These are phyloP conservation scores for Pipistrellus kuhlii DNA, from an alignment of 2,797 vertebrate species.

Conservation along the genomic window DNA sequence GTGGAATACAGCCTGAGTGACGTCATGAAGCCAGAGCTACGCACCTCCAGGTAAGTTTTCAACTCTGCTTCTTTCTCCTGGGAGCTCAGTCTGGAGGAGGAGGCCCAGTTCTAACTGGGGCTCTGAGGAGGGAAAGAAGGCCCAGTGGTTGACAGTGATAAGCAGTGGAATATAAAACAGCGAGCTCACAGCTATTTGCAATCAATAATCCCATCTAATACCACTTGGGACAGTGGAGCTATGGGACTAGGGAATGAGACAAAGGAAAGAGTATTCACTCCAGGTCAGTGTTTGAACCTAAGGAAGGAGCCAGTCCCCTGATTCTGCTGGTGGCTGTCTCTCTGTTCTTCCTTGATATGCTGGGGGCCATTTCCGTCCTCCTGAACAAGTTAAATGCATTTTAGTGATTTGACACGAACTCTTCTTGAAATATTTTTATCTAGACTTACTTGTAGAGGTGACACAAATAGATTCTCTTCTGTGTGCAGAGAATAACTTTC, in stretches of 20 bases:
- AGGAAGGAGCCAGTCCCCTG: neutral
- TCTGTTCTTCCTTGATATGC: neutral
- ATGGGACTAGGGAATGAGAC: neutral
- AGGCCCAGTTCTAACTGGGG: neutral
- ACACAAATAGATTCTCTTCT: slow-evolving; percentile 2
- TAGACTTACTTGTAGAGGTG: neutral
- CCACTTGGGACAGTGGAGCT: neutral
- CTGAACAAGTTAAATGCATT: neutral
- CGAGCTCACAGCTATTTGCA: neutral
- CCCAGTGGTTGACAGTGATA: neutral
- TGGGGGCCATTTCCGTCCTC: neutral
- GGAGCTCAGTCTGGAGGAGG: neutral
- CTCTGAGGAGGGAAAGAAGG: neutral
- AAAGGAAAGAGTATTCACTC: neutral
- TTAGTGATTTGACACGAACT: slow-evolving; percentile 24
- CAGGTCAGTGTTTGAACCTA: neutral
- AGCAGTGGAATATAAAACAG: neutral
- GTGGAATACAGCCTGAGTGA: neutral
- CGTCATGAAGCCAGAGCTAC: neutral
- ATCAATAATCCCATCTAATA: neutral
- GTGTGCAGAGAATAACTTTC: neutral
- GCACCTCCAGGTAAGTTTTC: neutral
- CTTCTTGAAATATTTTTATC: slow-evolving; percentile 21
- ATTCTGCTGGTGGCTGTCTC: neutral
- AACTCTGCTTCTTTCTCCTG: neutral